Percentiles rank a stretch among this genome's conserved stretches.
These are phyloP conservation scores for Karalla daura DNA, from an alignment of 2,797 vertebrate genomes.

Conservation along the genomic window DNA sequence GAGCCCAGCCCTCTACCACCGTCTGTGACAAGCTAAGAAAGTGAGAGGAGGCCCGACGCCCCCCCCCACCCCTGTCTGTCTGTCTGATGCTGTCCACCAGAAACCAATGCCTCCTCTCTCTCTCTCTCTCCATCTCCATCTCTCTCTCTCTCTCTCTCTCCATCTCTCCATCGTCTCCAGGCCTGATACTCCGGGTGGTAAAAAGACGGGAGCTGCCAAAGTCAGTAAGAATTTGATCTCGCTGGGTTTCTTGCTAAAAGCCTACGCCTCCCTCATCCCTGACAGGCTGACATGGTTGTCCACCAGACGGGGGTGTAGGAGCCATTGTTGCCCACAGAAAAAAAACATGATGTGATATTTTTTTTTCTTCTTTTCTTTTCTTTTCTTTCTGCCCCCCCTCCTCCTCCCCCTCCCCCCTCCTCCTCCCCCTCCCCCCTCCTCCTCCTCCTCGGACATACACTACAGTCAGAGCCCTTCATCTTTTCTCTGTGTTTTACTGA, in stretches of 20 bases:
- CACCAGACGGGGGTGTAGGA: slow-evolving; percentile 77
- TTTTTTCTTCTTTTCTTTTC: neutral
- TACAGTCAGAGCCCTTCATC: slow-evolving; percentile 20
- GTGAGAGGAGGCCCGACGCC: slow-evolving; percentile 71
- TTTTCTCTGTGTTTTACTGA: slow-evolving; percentile 37
- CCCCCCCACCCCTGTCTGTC: neutral
- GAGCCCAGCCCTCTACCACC: slow-evolving; percentile 77
- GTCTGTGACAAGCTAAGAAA: slow-evolving; percentile 96
- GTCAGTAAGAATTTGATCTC: slow-evolving; percentile 99
- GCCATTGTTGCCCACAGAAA: slow-evolving; percentile 65
- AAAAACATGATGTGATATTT: slow-evolving; percentile 37
- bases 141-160: neutral
- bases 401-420: too few relatives aligned
- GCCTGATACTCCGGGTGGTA: slow-evolving; percentile 94
- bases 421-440: too few relatives aligned
- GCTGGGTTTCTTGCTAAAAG: slow-evolving; percentile 90
- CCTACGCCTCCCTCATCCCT: slow-evolving; percentile 88
- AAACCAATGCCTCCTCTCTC: neutral
- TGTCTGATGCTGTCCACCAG: too few relatives aligned
- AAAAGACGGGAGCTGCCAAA: slow-evolving; percentile 99
- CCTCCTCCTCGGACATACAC: slow-evolving; percentile 36
- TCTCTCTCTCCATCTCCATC: neutral
- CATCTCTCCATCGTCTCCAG: too few relatives aligned
- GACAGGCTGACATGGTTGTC: slow-evolving; percentile 87
- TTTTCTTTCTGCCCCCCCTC: too few relatives aligned